Evolutionary conservation across 2,113 vertebrate species (phyloP).

Genomic region (Peromyscus polionotus): DNA sequence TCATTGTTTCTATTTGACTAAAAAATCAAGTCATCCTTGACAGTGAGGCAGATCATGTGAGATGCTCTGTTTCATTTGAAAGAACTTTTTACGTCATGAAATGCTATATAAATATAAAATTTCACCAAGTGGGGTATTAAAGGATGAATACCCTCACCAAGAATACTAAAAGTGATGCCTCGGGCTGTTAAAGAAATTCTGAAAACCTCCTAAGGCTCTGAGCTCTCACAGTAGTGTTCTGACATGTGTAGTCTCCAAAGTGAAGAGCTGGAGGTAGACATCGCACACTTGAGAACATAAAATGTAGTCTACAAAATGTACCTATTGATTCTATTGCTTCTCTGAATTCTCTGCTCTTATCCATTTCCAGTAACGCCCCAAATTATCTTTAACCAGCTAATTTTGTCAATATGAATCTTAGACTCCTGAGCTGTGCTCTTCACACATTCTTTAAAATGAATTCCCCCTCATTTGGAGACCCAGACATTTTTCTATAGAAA

Average conservation of each 20-base stretch:
- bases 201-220: conserved; percentile 17
- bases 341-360: background rate
- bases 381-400: background rate
- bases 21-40: background rate
- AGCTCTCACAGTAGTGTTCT: background rate
- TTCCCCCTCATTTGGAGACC: background rate
- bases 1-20: conserved; percentile 31
- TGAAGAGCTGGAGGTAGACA: background rate
- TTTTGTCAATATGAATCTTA: conserved; percentile 27
- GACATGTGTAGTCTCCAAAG: background rate
- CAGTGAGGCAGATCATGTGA: background rate
- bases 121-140: background rate
- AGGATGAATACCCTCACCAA: background rate
- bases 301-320: background rate
- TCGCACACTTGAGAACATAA: background rate
- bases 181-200: conserved; percentile 32
- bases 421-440: background rate
- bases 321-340: background rate
- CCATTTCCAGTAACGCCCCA: background rate
- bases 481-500: background rate
- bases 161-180: conserved; percentile 53
- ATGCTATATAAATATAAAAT: conserved; percentile 9
- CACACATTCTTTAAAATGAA: conserved; percentile 5
- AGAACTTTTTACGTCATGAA: conserved; percentile 44
- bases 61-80: conserved; percentile 19